Base-by-base conservation (phyloP, 1,140 invertebrate species). In the Aphidius gifuensis region DNA sequence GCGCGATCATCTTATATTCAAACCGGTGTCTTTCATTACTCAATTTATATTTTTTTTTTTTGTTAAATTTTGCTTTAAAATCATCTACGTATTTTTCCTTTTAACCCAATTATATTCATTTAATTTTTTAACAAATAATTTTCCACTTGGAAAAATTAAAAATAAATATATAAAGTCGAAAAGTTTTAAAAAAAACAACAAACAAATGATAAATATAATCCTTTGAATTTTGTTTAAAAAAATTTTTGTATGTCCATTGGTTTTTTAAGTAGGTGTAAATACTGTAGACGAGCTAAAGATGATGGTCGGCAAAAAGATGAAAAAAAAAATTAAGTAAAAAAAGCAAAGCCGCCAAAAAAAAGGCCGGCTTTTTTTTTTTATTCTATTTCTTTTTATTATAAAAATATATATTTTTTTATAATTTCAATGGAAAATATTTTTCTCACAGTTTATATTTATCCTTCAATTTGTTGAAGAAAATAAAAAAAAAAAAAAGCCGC, bases 361-460 rank as follows among this genome's bases (percentile, higher is more conserved):
- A 51, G 40, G 71, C 62, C 69, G 71, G 72, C 65, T 73, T 74
- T 23, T 77, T 71, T 65, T 48, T 64, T 58, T 51, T 47, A 45
- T 58, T 54, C 49, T 72, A 69, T 71, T 69, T 71, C 72, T 72
- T 74, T 23, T 23, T 23, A 23, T 23, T n/a, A n/a, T n/a, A n/a
- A n/a, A n/a, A n/a, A 23, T 23, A 23, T 23, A 23, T 23, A 2
- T 23, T 23, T 23, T 23, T 23, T 74, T 42, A 58, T 76, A 74
- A 71, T 77, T 77, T 76, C 77, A 79, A 80, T 78, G 65, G 76
- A 70, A 74, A 76, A 23, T 73, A 74, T 80, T 79, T 62, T 79
- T 80, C 77, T 74, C 72, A 72, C 71, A 75, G 71, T 61, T 58
- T 64, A 42, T 44, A 11, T 7, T 58, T 23, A n/a, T 23, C 49